These are phyloP conservation scores for Triplophysa rosa DNA, from an alignment of 2,113 vertebrate species.

Conservation along the genomic window DNA sequence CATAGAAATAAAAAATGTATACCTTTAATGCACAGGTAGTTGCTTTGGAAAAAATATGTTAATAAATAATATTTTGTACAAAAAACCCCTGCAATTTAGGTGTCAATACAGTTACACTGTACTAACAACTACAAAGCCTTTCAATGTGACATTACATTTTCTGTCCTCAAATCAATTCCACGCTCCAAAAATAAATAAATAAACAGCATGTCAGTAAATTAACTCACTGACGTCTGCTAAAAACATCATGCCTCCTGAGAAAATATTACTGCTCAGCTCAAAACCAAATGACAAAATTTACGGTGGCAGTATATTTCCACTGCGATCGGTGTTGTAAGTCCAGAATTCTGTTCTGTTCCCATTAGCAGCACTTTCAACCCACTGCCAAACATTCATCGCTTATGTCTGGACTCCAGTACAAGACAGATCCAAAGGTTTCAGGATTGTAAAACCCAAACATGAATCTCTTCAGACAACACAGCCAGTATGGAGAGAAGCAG, in stretches of 20 bases:
- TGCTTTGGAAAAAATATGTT: no score
- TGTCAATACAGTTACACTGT: no score
- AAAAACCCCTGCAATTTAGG: no score
- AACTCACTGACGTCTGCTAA: neutral
- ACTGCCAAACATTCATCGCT: constrained; percentile 6
- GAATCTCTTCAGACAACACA: constrained; percentile 1
- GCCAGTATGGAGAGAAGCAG: neutral
- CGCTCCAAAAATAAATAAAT: neutral
- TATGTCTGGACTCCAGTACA: neutral
- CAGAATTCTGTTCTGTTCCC: neutral
- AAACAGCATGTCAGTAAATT: neutral
- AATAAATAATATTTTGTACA: no score
- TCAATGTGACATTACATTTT: no score
- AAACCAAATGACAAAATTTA: neutral
- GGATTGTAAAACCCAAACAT: constrained; percentile 1
- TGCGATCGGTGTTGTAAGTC: neutral
- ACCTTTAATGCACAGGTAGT: no score
- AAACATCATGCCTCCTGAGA: neutral
- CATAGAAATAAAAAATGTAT: no score
- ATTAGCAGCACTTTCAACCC: neutral
- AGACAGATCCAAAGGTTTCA: neutral
- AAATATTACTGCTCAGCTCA: neutral
- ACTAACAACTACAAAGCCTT: no score
- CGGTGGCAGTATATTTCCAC: neutral
- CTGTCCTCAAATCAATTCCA: no score